phyloP scores from a whole-genome alignment of 1,140 invertebrate genomes.

The Bombus waltoni region DNA sequence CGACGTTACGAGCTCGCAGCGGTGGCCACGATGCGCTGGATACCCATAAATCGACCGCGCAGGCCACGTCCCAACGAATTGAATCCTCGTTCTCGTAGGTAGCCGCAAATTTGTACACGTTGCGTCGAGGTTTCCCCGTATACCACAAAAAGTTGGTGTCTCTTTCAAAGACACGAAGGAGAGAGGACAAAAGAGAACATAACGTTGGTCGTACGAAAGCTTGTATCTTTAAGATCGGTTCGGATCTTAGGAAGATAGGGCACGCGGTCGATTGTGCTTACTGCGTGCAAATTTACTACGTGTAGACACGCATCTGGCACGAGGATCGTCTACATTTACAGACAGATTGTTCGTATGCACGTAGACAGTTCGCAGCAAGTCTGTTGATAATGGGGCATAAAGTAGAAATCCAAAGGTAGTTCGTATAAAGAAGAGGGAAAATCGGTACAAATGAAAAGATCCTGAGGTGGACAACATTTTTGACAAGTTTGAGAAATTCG shows the following conservation, averaged over 20 bases:
- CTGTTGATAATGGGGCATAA: too few relatives aligned
- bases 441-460: too few relatives aligned
- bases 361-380: too few relatives aligned
- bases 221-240: slow-evolving; percentile 41
- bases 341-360: too few relatives aligned
- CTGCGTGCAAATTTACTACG: background rate
- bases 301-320: slow-evolving; percentile 32
- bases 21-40: background rate
- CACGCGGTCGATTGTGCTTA: slow-evolving; percentile 43
- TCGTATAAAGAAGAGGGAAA: too few relatives aligned
- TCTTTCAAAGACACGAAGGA: background rate
- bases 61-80: slow-evolving; percentile 27
- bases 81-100: slow-evolving; percentile 55
- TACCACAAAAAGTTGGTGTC: background rate
- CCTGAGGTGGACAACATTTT: too few relatives aligned
- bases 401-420: too few relatives aligned
- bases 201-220: too few relatives aligned
- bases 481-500: too few relatives aligned
- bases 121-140: background rate
- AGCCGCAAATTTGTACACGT: slow-evolving; percentile 63
- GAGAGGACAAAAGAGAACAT: background rate
- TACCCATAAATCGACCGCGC: slow-evolving; percentile 31
- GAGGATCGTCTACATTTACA: background rate
- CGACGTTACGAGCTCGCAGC: slow-evolving; percentile 6
- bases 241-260: slow-evolving; percentile 53